phyloP scores from a whole-genome alignment of 2,888 invertebrate genomes.

The Caenorhabditis doughertyi region DNA sequence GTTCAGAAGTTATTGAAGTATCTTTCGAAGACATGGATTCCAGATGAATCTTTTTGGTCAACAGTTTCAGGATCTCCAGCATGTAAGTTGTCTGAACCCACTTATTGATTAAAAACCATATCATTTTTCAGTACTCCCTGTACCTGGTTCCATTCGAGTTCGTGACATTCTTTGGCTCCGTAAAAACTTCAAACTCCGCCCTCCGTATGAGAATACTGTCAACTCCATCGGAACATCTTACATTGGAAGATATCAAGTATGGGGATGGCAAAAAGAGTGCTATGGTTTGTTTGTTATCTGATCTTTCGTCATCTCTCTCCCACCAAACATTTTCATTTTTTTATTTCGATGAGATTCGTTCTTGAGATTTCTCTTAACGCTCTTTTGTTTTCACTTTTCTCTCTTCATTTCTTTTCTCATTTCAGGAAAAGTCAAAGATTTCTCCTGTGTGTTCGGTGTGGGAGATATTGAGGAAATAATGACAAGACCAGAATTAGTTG shows the following conservation, averaged over 20 bases:
- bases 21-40: slow-evolving; percentile 68
- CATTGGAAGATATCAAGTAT: slow-evolving; percentile 71
- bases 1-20: slow-evolving; percentile 64
- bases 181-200: slow-evolving; percentile 57
- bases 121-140: slow-evolving; percentile 58
- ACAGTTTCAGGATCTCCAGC: slow-evolving; percentile 66
- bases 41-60: slow-evolving; percentile 75
- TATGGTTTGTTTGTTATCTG: slow-evolving; percentile 39
- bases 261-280: slow-evolving; percentile 67
- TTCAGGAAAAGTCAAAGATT: slow-evolving; percentile 68
- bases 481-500: slow-evolving; percentile 68
- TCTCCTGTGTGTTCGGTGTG: slow-evolving; percentile 70
- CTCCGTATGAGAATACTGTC: slow-evolving; percentile 59
- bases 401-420: no score
- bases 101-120: no score
- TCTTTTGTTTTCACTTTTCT: slow-evolving; percentile 22
- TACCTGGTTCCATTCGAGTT: slow-evolving; percentile 66
- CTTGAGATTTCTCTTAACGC: neutral
- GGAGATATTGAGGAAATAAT: slow-evolving; percentile 67
- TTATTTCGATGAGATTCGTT: slow-evolving; percentile 29
- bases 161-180: slow-evolving; percentile 68
- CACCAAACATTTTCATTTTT: no score
- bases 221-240: slow-evolving; percentile 65
- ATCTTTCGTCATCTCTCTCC: neutral
- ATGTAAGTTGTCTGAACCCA: slow-evolving; percentile 18